Evolutionary conservation across 2,797 vertebrate genomes (phyloP).

Genomic region (Fratercula arctica): DNA sequence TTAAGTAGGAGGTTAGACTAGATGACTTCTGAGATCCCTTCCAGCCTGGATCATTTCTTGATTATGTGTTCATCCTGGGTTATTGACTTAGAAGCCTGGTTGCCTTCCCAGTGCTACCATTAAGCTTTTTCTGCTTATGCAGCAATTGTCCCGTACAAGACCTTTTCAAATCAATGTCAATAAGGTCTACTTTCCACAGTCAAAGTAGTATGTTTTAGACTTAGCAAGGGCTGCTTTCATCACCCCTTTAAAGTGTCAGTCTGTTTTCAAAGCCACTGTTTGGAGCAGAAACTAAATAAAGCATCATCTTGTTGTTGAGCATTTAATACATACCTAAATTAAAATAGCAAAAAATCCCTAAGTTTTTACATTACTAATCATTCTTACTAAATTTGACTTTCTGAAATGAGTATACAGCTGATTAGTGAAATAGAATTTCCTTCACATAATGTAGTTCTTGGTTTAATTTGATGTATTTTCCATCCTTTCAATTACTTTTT

Average conservation of each 20-base stretch:
- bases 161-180: background rate
- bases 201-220: background rate
- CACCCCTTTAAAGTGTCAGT: background rate
- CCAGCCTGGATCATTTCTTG: background rate
- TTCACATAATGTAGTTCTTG: background rate
- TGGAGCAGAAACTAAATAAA: background rate
- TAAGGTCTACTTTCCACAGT: background rate
- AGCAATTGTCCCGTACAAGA: background rate
- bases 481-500: background rate
- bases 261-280: background rate
- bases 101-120: background rate
- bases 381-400: background rate
- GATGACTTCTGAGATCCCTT: background rate
- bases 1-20: background rate
- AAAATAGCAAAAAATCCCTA: background rate
- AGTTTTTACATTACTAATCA: background rate
- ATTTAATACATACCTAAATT: background rate
- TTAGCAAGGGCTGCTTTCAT: background rate
- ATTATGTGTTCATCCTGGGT: background rate
- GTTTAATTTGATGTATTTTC: background rate
- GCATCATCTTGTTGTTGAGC: background rate
- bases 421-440: background rate
- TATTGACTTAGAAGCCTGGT: background rate
- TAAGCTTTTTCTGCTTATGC: background rate
- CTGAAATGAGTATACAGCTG: background rate